phyloP scores from a whole-genome alignment of 2,888 invertebrate genomes.

The Uloborus plumipes region DNA sequence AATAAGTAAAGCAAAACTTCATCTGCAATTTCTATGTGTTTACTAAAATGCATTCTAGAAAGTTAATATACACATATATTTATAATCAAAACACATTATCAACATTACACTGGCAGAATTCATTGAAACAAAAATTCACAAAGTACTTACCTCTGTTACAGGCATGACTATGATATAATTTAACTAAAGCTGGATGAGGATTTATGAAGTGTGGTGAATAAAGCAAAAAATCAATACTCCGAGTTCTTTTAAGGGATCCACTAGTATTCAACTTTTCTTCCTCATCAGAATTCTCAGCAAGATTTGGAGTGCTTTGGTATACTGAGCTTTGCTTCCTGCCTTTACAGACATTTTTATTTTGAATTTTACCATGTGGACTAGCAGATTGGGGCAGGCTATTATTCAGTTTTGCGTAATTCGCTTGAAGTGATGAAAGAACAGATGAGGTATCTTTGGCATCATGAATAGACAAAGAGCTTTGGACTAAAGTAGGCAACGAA shows the following conservation, averaged over 20 bases:
- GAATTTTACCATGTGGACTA: constrained; percentile 31
- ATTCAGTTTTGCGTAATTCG: background rate
- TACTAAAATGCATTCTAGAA: too few relatives aligned
- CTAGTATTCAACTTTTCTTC: constrained; percentile 19
- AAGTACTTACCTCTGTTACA: constrained; percentile 30
- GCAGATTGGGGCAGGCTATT: background rate
- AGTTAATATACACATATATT: too few relatives aligned
- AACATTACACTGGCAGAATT: background rate
- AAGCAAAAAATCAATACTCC: constrained; percentile 33
- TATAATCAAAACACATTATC: too few relatives aligned
- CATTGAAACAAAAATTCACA: background rate
- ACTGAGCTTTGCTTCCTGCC: constrained; percentile 17
- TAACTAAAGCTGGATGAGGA: constrained; percentile 44
- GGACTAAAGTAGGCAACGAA: constrained; percentile 35
- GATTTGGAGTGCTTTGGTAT: constrained; percentile 53
- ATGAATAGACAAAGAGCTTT: constrained; percentile 3
- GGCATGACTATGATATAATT: constrained; percentile 43
- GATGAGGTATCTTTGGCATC: constrained; percentile 50
- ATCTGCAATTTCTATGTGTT: too few relatives aligned
- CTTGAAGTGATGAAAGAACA: constrained; percentile 2
- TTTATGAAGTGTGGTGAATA: constrained; percentile 40
- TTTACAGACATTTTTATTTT: background rate
- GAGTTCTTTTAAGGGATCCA: constrained; percentile 29
- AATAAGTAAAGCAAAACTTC: too few relatives aligned
- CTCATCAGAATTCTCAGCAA: constrained; percentile 53